Evolutionary conservation across 2,888 invertebrate genomes (phyloP), one percentile per base, ranked within the genome.

Genomic region (Trissolcus japonicus): DNA sequence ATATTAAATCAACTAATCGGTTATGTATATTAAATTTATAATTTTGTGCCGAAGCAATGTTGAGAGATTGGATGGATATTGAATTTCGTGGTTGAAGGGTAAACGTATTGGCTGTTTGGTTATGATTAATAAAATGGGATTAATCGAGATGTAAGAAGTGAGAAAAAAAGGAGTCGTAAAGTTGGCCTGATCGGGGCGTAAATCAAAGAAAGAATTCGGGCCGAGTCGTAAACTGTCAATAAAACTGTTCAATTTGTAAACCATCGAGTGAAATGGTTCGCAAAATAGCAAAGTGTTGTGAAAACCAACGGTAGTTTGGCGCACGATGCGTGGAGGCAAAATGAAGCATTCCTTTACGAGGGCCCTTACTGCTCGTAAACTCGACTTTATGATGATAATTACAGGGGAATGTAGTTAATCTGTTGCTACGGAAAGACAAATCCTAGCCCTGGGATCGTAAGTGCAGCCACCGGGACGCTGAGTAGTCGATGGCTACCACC

Each of bases 361-460:
- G 86, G 84, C 87, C 86, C 87, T 88, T 88, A 89, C 87, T 86
- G 89, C 87, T 88, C 89, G 88, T 89, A 89, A 89, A 88, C 84
- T 87, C 88, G 88, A 88, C 88, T 89, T 89, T 89, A 89, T 88
- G 89, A 88, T 89, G 89, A 88, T 89, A 89, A 89, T 89, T 89
- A 89, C 86, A 86, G 87, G 84, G 85, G 85, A 86, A 85, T 83
- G 88, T 84, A 88, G 87, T 89, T 88, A 89, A 89, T 88, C 87
- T 86, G 88, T 83, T 84, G 85, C 83, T 82, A 81, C 69, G 68
- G 66, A 79, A 68, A 76, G 71, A 62, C 75, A 72, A 74, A 76
- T 67, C 63, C 61, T 56, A 55, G 66, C 66, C 29, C 55, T 62
- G 67, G 61, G 76, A 69, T 76, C 62, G 73, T 71, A 65, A 78